Evolutionary conservation across 2,888 invertebrate genomes (phyloP).

Genomic region (Entomobrya multifasciata): DNA sequence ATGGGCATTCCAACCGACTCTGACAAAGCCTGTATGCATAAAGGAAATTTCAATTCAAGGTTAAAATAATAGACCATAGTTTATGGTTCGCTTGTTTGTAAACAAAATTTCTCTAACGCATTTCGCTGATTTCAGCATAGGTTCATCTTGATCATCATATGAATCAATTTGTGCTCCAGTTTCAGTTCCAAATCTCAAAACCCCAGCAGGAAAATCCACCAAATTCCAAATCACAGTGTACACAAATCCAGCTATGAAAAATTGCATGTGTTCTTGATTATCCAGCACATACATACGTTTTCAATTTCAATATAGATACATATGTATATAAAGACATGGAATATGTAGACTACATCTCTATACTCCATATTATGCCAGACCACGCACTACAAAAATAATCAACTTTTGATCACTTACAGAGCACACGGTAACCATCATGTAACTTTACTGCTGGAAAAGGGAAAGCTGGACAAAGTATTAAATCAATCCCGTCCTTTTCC

Average conservation of each 20-base stretch:
- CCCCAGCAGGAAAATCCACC: constrained; percentile 76
- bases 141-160: constrained; percentile 74
- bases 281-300: too few relatives aligned
- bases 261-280: too few relatives aligned
- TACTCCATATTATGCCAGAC: too few relatives aligned
- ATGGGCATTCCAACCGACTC: constrained; percentile 80
- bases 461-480: constrained; percentile 81
- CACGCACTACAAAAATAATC: too few relatives aligned
- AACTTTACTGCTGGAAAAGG: constrained; percentile 76
- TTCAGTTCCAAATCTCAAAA: constrained; percentile 75
- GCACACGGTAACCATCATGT: constrained; percentile 26
- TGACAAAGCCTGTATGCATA: constrained; percentile 72
- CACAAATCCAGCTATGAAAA: constrained; percentile 67
- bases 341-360: too few relatives aligned
- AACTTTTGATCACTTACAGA: too few relatives aligned
- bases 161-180: constrained; percentile 68
- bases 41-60: too few relatives aligned
- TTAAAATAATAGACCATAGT: too few relatives aligned
- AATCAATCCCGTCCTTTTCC: constrained; percentile 80
- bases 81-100: background rate
- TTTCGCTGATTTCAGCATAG: constrained; percentile 69
- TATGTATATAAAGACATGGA: too few relatives aligned
- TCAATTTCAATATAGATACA: too few relatives aligned
- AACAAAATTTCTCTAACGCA: background rate
- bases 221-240: constrained; percentile 78